Conservation (phyloP, 2,888 invertebrate species). For the Sipha maydis region DNA sequence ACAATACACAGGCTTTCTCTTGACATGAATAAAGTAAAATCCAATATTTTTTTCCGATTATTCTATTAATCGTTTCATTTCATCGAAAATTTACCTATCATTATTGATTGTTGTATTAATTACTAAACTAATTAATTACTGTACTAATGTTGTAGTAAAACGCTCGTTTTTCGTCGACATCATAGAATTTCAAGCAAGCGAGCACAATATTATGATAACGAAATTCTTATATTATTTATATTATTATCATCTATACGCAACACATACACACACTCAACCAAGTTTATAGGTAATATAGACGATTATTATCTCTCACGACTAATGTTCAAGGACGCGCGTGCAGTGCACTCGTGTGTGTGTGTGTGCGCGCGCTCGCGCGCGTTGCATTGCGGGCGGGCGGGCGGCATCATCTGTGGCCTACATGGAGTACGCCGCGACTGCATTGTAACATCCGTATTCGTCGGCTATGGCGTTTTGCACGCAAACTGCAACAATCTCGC, state of each 20-base stretch:
- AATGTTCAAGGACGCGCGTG: conserved; percentile 59
- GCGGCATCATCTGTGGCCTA: conserved; percentile 39
- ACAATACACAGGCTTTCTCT: not conserved
- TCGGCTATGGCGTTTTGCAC: not conserved
- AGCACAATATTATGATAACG: too few relatives aligned
- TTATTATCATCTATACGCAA: not conserved
- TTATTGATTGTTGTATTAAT: too few relatives aligned
- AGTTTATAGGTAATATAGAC: conserved; percentile 22
- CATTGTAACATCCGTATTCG: conserved; percentile 37
- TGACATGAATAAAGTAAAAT: not conserved
- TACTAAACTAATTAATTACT: too few relatives aligned
- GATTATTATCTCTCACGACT: conserved; percentile 44
- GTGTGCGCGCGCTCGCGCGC: conserved; percentile 6
- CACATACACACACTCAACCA: not conserved
- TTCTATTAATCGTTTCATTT: not conserved
- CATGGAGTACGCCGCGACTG: conserved; percentile 19
- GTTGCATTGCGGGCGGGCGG: not conserved
- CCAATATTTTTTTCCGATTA: not conserved
- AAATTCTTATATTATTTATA: not conserved
- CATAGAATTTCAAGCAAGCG: not conserved
- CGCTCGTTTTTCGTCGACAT: not conserved
- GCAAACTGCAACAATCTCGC: not conserved
- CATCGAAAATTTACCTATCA: too few relatives aligned
- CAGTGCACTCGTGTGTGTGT: conserved; percentile 32
- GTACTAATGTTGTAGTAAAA: not conserved